Conservation (phyloP, 2,888 invertebrate genomes). For the Oxycera nigricornis region DNA sequence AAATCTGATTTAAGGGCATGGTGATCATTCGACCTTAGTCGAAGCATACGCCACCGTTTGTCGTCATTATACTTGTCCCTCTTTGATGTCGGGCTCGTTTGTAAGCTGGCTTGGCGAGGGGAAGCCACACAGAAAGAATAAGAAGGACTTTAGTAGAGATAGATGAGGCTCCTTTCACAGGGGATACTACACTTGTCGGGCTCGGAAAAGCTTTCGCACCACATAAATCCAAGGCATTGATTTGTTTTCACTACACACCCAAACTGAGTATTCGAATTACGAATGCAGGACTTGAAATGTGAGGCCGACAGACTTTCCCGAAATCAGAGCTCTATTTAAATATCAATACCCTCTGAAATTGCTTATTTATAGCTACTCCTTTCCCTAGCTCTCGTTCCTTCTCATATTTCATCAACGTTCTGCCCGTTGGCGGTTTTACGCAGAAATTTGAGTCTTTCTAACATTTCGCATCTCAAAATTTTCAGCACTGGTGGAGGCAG, state of each 20-base stretch:
- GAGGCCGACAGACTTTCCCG: neutral
- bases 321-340: neutral
- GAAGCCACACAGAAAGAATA: neutral
- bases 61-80: slow-evolving; percentile 21
- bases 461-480: slow-evolving; percentile 3
- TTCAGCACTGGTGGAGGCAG: slow-evolving; percentile 65
- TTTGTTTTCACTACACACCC: slow-evolving; percentile 35
- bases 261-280: neutral
- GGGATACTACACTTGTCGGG: neutral
- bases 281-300: neutral
- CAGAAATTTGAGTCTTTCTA: neutral
- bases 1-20: slow-evolving; percentile 7
- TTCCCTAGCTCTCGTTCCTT: neutral
- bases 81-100: neutral
- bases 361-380: slow-evolving; percentile 30
- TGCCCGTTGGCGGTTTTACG: neutral
- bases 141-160: slow-evolving; percentile 3
- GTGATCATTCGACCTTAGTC: neutral
- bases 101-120: neutral
- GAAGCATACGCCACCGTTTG: neutral
- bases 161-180: neutral
- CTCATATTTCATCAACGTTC: neutral
- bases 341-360: slow-evolving; percentile 7
- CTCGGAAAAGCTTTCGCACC: slow-evolving; percentile 21
- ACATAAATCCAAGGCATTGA: slow-evolving; percentile 20